Evolutionary conservation across 2,797 vertebrate species (phyloP), one percentile per base, ranked within the genome.

Genomic region (Morus bassanus): DNA sequence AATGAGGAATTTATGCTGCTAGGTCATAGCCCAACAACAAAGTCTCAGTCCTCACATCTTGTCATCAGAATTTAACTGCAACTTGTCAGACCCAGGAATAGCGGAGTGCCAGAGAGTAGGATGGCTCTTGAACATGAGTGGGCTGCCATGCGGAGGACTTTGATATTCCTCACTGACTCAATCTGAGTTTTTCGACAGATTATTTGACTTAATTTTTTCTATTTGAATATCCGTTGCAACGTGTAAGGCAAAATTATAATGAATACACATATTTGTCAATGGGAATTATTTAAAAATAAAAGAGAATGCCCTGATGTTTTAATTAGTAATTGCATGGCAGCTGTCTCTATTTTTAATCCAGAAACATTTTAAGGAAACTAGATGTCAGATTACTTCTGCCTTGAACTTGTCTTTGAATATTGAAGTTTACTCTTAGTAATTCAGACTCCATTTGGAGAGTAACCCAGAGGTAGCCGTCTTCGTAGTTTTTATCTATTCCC

Each of bases 131-230:
- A 51, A 4, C 2, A 3, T 5, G 7, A 21, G 9, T 8, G 70
- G 11, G 16, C 39, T 61, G 46, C 63, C 13, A 0, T 4, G 35
- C 0, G 1, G 4, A 28, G 24, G 57, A 4, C 37, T 48, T 45
- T 21, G 45, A 45, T 45, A 45, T 46, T 46, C 45, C 21, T 46
- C 45, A 46, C 45, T 46, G 45, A 46, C 19, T 46, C 45, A 46
- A 11, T 46, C 45, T 46, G 45, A 46, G 18, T 24, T 82, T 75
- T 80, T 63, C 46, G 80, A 6, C 24, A 64, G 35, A 37, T 50
- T 1, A 67, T 78, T 64, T 73, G 60, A 48, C 64, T 28, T 39
- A 11, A 7, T 43, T 76, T 79, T 65, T 59, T 77, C 35, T 69
- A 3, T 56, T 88, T 59, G 16, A 51, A 64, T 24, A 53, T 56